A percentile compares a stretch with the other conserved stretches of the same genome.
Conservation (phyloP, 2,888 invertebrate species). For the Luperina testacea region DNA sequence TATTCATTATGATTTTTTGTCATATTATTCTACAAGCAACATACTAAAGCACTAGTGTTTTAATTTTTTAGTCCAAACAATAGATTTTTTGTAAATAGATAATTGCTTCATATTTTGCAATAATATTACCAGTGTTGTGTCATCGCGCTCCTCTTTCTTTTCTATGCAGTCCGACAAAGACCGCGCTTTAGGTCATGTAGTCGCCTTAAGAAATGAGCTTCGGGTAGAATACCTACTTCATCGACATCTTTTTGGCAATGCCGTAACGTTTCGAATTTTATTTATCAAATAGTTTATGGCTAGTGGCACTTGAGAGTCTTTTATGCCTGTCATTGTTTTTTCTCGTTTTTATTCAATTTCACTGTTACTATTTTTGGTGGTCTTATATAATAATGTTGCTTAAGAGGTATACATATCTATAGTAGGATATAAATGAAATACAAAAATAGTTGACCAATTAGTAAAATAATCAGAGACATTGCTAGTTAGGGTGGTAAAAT, state of each 20-base stretch:
- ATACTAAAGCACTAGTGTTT: too few relatives aligned
- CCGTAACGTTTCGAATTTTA: background rate
- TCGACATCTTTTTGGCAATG: background rate
- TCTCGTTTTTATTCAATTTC: background rate
- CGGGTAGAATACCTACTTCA: background rate
- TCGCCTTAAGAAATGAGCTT: background rate
- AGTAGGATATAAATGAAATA: background rate
- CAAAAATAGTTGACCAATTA: background rate
- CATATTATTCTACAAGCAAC: too few relatives aligned
- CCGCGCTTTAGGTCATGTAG: too few relatives aligned
- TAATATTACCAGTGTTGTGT: too few relatives aligned
- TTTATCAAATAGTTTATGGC: background rate
- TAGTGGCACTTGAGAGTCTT: background rate
- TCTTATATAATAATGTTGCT: too few relatives aligned
- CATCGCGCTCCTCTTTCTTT: too few relatives aligned
- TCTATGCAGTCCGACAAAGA: too few relatives aligned
- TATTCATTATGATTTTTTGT: too few relatives aligned
- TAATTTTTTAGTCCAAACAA: too few relatives aligned
- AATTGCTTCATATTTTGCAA: too few relatives aligned
- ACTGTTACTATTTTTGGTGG: background rate
- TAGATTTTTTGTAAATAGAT: too few relatives aligned
- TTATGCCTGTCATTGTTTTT: background rate
- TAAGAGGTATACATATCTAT: background rate
- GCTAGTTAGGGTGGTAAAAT: conserved; percentile 9
- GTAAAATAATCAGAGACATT: background rate